phyloP scores from a whole-genome alignment of 1,140 invertebrate species.

The Pogonomyrmex californicus region DNA sequence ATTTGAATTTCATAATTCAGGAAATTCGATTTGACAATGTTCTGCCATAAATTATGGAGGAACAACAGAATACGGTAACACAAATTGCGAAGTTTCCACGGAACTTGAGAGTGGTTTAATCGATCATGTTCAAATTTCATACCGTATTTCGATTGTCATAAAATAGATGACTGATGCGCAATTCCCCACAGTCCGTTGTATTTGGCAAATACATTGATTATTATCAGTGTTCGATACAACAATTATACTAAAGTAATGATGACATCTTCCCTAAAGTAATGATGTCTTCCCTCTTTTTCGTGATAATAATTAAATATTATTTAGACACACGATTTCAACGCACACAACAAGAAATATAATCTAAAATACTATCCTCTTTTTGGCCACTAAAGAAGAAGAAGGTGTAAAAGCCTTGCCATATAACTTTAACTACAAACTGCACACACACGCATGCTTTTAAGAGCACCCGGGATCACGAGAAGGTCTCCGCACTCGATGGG shows the following conservation, averaged over 20 bases:
- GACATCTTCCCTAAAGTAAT: background rate
- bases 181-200: background rate
- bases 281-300: background rate
- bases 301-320: background rate
- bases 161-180: slow-evolving; percentile 48
- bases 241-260: background rate
- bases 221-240: background rate
- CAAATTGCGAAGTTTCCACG: slow-evolving; percentile 47
- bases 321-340: background rate
- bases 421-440: background rate
- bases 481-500: slow-evolving; percentile 58
- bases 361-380: background rate
- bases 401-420: background rate
- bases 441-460: slow-evolving; percentile 22
- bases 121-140: slow-evolving; percentile 51
- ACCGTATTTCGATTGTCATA: slow-evolving; percentile 8
- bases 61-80: slow-evolving; percentile 37
- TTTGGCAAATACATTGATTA: background rate
- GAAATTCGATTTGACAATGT: slow-evolving; percentile 8
- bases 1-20: background rate
- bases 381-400: background rate
- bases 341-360: background rate
- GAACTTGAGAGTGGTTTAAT: slow-evolving; percentile 44
- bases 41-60: slow-evolving; percentile 38
- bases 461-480: slow-evolving; percentile 46